These are phyloP conservation scores for Sula dactylatra DNA, from an alignment of 2,113 vertebrate species.

Conservation along the genomic window DNA sequence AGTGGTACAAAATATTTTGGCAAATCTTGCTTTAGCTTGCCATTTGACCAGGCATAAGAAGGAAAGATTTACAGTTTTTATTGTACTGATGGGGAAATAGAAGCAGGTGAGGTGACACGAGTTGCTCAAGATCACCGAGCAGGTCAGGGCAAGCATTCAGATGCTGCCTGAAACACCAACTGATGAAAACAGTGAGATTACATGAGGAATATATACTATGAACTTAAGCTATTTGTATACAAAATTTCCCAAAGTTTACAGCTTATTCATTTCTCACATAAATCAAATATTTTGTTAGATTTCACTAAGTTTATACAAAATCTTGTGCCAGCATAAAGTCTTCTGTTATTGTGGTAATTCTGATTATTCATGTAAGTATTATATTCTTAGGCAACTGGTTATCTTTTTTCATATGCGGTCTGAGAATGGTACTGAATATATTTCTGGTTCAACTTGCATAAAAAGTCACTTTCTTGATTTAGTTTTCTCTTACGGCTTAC, in stretches of 20 bases:
- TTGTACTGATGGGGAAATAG: not conserved
- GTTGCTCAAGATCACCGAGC: not conserved
- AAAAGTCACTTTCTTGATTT: not conserved
- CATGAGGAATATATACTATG: not conserved
- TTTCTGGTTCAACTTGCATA: not conserved
- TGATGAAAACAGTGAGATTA: not conserved
- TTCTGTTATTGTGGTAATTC: not conserved
- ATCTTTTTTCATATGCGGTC: not conserved
- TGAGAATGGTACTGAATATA: not conserved
- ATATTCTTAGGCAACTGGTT: not conserved
- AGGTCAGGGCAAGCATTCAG: not conserved
- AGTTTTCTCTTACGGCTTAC: not conserved
- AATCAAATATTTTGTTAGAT: not conserved
- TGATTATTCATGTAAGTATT: not conserved
- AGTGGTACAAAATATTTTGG: not conserved
- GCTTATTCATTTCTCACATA: not conserved
- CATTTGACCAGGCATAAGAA: not conserved
- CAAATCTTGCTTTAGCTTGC: not conserved
- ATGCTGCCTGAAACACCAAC: not conserved
- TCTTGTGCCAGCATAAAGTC: not conserved
- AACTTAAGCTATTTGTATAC: not conserved
- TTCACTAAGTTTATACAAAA: not conserved
- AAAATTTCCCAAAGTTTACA: not conserved
- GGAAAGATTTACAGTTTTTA: slow-evolving; percentile 1
- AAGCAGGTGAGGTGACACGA: not conserved